Conservation (phyloP, 2,113 vertebrate species). For the Lonchura striata region DNA sequence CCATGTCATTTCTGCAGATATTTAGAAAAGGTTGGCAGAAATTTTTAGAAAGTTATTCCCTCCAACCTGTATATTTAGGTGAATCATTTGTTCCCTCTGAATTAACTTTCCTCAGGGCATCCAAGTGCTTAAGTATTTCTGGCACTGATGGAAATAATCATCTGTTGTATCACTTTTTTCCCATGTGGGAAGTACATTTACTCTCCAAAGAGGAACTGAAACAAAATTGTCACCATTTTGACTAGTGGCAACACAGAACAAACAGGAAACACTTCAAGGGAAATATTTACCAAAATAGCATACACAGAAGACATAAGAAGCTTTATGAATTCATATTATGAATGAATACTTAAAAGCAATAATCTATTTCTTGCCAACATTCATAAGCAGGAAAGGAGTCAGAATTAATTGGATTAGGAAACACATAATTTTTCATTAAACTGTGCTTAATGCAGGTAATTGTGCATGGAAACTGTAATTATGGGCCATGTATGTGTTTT, state of each 20-base stretch:
- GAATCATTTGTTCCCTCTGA: not conserved
- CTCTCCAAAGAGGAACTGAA: not conserved
- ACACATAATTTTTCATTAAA: not conserved
- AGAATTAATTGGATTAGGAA: not conserved
- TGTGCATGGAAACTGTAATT: not conserved
- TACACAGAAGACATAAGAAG: not conserved
- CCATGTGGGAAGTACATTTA: not conserved
- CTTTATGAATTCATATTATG: not conserved
- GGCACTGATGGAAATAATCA: not conserved
- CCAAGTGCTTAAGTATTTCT: not conserved
- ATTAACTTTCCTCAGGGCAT: not conserved
- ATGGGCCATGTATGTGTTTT: not conserved
- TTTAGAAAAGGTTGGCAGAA: not conserved
- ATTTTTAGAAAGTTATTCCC: not conserved
- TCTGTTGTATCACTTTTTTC: not conserved
- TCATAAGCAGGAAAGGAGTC: not conserved
- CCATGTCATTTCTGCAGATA: not conserved
- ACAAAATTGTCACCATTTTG: not conserved
- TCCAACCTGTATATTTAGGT: not conserved
- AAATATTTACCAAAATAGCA: not conserved
- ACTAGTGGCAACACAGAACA: not conserved
- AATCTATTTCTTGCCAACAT: not conserved
- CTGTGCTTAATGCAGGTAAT: not conserved
- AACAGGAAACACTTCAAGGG: slow-evolving; percentile 29
- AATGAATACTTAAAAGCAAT: not conserved